Evolutionary conservation across 2,113 vertebrate species (phyloP), one percentile per base, ranked within the genome.

Genomic region (Mandrillus leucophaeus): DNA sequence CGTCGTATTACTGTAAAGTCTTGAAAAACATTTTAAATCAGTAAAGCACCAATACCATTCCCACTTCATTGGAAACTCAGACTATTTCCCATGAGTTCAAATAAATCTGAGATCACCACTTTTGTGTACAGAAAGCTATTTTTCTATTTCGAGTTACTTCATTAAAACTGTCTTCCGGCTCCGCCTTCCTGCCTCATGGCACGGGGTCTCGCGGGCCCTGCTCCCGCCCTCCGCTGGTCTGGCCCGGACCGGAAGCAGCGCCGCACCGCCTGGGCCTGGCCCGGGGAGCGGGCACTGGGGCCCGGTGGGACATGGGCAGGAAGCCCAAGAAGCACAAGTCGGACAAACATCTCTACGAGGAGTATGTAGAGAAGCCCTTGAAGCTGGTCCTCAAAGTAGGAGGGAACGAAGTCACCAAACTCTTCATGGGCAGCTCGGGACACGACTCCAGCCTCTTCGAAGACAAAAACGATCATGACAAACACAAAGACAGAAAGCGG

Each of bases 311-410:
- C 97, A 99, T 99, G 99, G 99, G 99, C 89, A 99, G 99, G 99
- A 99, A 99, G 95, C 99, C 99, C 97, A 99, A 99, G 98, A 99
- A 99, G 92, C 99, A 99, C 96, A 99, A 99, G 98, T 99, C 99
- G 73, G 99, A 99, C 61, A 99, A 99, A 95, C 99, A 99, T 96
- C 98, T 98, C 93, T 99, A 99, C 97, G 99, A 99, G 98, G 99
- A 99, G 4, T 99, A 99, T 0, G 99, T 99, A 0, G 99, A 99
- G 92, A 99, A 99, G 57, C 99, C 99, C 0, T 98, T 99, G 97
- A 99, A 99, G 97, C 98, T 99, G 88, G 99, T 99, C 76, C 97
- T 99, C n/a, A 99, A 99, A 95, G 99, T 99, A 22, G 99, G 99
- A 14, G 99, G 99, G 3, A 99, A 98, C 52, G 99, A 99, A 76